These are phyloP conservation scores for Arvicola amphibius DNA, from an alignment of 2,797 vertebrate genomes.

Conservation along the genomic window DNA sequence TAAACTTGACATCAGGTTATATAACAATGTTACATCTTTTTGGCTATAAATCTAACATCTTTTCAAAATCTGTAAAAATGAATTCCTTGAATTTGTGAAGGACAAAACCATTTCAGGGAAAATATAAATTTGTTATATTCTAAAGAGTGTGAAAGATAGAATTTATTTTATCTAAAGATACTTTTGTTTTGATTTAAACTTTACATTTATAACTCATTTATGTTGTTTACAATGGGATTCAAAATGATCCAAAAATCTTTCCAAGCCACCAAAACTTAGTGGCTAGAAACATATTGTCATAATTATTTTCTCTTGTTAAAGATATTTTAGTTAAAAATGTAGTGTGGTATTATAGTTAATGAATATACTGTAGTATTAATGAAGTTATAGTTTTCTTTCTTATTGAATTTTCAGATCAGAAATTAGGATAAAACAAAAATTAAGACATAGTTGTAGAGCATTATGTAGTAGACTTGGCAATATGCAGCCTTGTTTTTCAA, in stretches of 20 bases:
- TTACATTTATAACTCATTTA: background rate
- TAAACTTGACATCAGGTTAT: background rate
- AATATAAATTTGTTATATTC: background rate
- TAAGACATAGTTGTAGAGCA: background rate
- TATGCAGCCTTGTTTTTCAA: background rate
- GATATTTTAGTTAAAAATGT: background rate
- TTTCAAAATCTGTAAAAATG: background rate
- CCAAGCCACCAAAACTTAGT: background rate
- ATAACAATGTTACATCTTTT: background rate
- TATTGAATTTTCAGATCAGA: background rate
- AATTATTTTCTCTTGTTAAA: background rate
- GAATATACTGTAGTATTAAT: background rate
- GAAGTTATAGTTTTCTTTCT: background rate
- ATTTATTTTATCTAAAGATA: background rate
- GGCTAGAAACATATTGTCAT: background rate
- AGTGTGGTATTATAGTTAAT: background rate
- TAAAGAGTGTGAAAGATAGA: background rate
- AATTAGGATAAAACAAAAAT: background rate
- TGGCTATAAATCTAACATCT: background rate
- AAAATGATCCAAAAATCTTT: background rate
- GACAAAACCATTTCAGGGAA: constrained; percentile 1
- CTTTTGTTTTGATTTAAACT: constrained; percentile 10
- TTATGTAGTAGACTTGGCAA: background rate
- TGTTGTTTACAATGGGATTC: background rate
- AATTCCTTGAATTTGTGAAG: constrained; percentile 41